Base-by-base conservation (phyloP, 1,140 invertebrate genomes). In the Drosophila willistoni region DNA sequence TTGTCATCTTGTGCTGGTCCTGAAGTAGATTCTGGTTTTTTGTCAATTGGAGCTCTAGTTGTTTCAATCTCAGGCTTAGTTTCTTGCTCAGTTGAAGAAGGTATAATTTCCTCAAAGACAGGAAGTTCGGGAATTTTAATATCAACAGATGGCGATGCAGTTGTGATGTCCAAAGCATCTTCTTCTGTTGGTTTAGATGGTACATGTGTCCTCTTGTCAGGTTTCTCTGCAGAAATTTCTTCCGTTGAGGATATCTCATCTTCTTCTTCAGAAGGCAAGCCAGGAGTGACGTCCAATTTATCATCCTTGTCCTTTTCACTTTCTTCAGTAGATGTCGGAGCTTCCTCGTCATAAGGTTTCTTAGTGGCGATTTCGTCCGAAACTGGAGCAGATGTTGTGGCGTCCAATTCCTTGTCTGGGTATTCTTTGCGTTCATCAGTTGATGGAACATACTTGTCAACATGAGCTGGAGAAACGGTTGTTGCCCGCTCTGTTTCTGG, bases 321-420 rank as follows among this genome's bases (percentile, higher is more conserved):
- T 51, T 19, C 44, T 22, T 19, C 17, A 10, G 44, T 51, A 22
- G 44, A 51, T 51, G 17, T 19, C 17, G 44, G 9, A 3, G 19
- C 4, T 3, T 51, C 44, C 10, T 51, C 44, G 3, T 19, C 44
- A 12, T 19, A 17, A 47, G 71, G 60, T n/a, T 57, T 57, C 17
- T 66, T 51, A 12, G 44, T 51, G 10, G 2, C 63, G 55, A 67
- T 63, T 19, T 60, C 59, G 1, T 75, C 64, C 34, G 73, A 25
- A 51, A 63, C 42, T 1, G 73, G 51, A 47, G 47, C 17, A 47
- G 36, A 41, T 13, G 73, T 75, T 41, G 57, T 68, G 39, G 22
- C 19, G 4, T 3, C 44, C 44, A 19, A 47, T 2, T 19, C 14
- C 17, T 47, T 14, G 10, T 51, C 17, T 51, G 44, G 44, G 17